A percentile compares a stretch with the other conserved stretches of the same genome.
Conservation (phyloP, 2,113 vertebrate species). For the Coturnix japonica region DNA sequence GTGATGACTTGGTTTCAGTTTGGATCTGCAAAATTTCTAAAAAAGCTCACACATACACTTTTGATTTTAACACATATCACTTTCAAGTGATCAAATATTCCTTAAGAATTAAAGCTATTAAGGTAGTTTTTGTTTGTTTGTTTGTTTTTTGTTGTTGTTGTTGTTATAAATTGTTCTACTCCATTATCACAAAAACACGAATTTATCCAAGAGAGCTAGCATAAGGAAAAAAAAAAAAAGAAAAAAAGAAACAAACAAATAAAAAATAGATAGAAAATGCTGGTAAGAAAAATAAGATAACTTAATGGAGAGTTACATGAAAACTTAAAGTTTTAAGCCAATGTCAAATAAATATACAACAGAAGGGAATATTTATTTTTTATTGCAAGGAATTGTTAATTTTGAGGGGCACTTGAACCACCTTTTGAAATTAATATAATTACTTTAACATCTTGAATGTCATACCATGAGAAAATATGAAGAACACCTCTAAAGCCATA, state of each 20-base stretch:
- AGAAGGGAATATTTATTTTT: background rate
- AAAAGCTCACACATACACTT: background rate
- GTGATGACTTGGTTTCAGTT: background rate
- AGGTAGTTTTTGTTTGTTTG: background rate
- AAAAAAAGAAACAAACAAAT: background rate
- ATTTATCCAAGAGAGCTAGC: background rate
- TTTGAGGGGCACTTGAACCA: background rate
- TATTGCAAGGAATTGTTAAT: background rate
- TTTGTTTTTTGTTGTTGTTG: too few relatives aligned
- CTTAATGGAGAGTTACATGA: background rate
- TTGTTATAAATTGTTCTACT: background rate
- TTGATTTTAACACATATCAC: background rate
- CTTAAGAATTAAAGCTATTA: background rate
- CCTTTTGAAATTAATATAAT: background rate
- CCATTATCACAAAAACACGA: background rate
- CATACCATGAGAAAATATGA: background rate
- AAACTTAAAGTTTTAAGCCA: background rate
- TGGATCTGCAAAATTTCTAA: background rate
- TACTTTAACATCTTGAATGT: background rate
- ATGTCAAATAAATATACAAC: background rate
- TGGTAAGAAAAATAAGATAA: background rate
- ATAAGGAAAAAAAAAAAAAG: background rate
- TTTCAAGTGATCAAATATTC: background rate
- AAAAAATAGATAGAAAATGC: background rate
- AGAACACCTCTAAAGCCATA: background rate